Evolutionary conservation across 2,888 invertebrate species (phyloP).

Genomic region (Galerucella calmariensis): DNA sequence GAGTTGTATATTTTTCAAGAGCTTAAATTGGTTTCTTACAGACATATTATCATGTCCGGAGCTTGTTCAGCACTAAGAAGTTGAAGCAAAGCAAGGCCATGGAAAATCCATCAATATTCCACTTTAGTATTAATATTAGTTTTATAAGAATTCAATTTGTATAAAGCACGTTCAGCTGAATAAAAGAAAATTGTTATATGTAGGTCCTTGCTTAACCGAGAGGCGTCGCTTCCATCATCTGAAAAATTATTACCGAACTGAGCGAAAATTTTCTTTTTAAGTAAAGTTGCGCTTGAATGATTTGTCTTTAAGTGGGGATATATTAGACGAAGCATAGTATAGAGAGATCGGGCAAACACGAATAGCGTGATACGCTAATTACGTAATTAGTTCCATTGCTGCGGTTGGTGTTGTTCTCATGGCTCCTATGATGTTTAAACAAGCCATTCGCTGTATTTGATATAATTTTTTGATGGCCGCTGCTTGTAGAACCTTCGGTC

Average conservation of each 20-base stretch:
- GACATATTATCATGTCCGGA: constrained; percentile 1
- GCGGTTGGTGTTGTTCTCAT: too few relatives aligned
- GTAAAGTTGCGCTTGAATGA: neutral
- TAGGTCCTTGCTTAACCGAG: neutral
- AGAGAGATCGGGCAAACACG: too few relatives aligned
- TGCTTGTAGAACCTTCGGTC: too few relatives aligned
- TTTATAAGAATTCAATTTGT: neutral
- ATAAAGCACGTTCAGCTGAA: too few relatives aligned
- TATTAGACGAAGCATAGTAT: neutral
- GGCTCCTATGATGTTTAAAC: too few relatives aligned
- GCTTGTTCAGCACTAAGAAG: too few relatives aligned
- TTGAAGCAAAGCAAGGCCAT: neutral
- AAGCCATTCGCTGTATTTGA: too few relatives aligned
- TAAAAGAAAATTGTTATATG: too few relatives aligned
- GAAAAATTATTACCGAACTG: neutral
- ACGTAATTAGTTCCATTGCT: too few relatives aligned
- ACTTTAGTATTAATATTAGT: neutral
- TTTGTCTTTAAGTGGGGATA: neutral
- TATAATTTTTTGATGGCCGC: too few relatives aligned
- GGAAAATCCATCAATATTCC: neutral
- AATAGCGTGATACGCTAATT: too few relatives aligned
- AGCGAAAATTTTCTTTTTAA: neutral
- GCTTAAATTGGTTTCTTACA: constrained; percentile 4
- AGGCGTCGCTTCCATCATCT: neutral
- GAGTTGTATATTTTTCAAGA: neutral